phyloP scores from a whole-genome alignment of 2,113 vertebrate genomes.

The Apus apus region DNA sequence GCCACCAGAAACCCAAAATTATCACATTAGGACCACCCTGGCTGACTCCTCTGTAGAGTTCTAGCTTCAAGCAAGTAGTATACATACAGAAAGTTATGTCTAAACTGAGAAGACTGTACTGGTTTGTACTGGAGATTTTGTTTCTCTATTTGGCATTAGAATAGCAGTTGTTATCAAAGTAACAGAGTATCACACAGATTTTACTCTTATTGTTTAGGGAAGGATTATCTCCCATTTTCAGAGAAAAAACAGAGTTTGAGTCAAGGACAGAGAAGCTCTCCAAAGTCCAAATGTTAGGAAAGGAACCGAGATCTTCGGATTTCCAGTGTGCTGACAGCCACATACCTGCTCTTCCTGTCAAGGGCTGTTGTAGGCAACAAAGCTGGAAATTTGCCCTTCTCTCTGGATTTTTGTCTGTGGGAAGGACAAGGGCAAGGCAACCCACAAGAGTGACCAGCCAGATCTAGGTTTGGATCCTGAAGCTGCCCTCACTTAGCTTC shows the following conservation, averaged over 20 bases:
- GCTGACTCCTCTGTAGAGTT: neutral
- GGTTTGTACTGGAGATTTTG: neutral
- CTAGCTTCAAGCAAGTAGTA: neutral
- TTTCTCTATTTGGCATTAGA: neutral
- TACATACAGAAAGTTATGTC: neutral
- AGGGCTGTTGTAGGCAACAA: neutral
- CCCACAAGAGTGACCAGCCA: neutral
- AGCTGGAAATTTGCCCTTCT: neutral
- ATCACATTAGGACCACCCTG: conserved; percentile 48
- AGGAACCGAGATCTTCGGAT: neutral
- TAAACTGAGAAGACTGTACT: neutral
- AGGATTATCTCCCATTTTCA: neutral
- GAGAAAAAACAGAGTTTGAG: neutral
- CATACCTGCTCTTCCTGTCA: neutral
- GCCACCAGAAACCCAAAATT: conserved; percentile 37
- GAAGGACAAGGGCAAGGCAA: neutral
- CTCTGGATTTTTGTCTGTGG: neutral
- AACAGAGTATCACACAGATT: neutral
- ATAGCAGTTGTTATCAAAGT: neutral
- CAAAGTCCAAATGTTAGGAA: neutral
- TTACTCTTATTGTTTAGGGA: neutral
- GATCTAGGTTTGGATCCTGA: neutral
- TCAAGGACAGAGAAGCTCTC: neutral
- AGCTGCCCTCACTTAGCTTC: neutral
- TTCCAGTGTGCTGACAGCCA: neutral